Base-by-base conservation (phyloP, 2,797 vertebrate species). In the Parauchenoglanis punctatus region DNA sequence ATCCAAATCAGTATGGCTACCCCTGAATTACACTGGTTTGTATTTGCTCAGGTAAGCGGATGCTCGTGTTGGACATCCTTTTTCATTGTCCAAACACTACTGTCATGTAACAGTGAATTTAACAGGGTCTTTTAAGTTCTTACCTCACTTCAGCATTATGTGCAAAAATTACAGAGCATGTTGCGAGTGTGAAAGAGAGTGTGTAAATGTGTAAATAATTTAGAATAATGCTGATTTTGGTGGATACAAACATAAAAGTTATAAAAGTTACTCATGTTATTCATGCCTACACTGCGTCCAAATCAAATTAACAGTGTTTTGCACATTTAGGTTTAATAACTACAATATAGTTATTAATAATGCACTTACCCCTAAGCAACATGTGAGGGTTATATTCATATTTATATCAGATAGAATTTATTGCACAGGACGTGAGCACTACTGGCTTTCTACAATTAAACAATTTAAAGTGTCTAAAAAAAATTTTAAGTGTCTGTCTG, bases 121-220 rank as follows among this genome's bases (percentile, higher is more conserved):
- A 87, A 87, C 86, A 88, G 82, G 83, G 82, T 88, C 83, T 28
- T 63, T 84, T 87, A 49, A 68, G 72, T 84, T 88, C 40, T 70
- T 87, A 84, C 81, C 82, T 70, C 82, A 84, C 82, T 75, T 88
- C 52, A 54, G 83, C 83, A 83, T 85, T 85, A 88, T 73, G 63
- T 63, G 65, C 65, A 52, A 23, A 52, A 20, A 54, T 52, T 40
- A 78, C 73, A 77, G 61, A 58, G 52, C 67, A 84, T 10, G 7
- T 4, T 25, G 17, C 31, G 23, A 54, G 75, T 56, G 23, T n/a
- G 44, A n/a, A n/a, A 35, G 17, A 58, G 56, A 18, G 31, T 17
- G 56, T 17, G 56, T 58, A 15, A 58, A 17, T 56, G n/a, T 78
- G 52, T 78, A 31, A 56, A 6, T 78, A 58, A 80, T 46, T 65